Base-by-base conservation (phyloP, 2,888 invertebrate species). In the Eugnorisma glareosa region DNA sequence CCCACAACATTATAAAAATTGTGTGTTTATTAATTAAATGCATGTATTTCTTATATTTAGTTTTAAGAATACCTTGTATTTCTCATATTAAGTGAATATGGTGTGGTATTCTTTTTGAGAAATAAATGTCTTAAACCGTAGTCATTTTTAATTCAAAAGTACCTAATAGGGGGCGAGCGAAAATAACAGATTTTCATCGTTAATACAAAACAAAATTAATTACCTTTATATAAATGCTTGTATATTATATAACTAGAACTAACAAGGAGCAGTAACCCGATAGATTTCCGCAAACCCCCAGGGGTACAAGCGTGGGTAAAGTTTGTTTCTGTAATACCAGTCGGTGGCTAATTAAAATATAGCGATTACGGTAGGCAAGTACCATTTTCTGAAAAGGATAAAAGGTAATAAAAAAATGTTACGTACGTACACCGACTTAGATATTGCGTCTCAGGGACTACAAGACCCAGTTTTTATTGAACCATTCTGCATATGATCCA, bases 301-400 rank as follows among this genome's bases (percentile, higher is more conserved):
- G 67, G 78, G 85, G 61, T 72, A 75, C 68, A 75, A 79, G 57
- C 59, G 74, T 73, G 37, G 75, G 40, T 48, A 76, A 85, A 86
- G 71, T 77, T 80, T 66, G 75, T 69, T 79, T 72, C 76, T 75
- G 77, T 83, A 81, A 84, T 61, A 76, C 59, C 45, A 80, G 68
- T 75, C 68, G 64, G 63, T 63, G n/a, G 28, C 68, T 77, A 59
- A 77, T 75, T 81, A n/a, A 67, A 70, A 70, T 81, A 48, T 67
- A 64, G 31, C 40, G 24, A 75, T 57, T 57, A 75, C n/a, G n/a
- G 21, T 57, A 40, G 40, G 40, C 48, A 54, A 67, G 40, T 59
- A n/a, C 10, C n/a, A 45, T 10, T 54, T 69, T 59, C 13, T 73
- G 1, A 21, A 54, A 24, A 15, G 6, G 24, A 77, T 71, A 35